Conservation (phyloP, 2,113 vertebrate genomes). For the Labeo catla region DNA sequence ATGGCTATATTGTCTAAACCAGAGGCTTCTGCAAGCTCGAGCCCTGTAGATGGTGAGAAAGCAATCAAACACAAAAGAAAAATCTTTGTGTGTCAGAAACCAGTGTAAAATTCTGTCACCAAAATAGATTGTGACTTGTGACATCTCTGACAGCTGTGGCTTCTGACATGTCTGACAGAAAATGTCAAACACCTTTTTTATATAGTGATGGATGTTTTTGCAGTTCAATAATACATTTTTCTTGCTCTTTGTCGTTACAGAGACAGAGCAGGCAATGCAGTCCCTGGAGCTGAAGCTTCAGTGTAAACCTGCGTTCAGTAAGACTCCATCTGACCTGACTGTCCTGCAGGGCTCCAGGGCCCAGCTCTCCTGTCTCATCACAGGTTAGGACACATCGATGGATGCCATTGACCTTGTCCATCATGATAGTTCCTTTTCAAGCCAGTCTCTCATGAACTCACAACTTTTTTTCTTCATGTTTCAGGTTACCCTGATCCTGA, state of each 20-base stretch:
- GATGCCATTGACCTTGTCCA: neutral
- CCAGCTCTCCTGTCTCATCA: constrained; percentile 73
- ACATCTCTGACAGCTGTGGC: neutral
- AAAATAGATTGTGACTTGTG: neutral
- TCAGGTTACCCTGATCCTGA: constrained; percentile 81
- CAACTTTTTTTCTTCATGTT: neutral
- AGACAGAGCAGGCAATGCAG: constrained; percentile 64
- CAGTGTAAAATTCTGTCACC: neutral
- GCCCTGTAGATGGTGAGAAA: constrained; percentile 65
- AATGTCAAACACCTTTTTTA: neutral
- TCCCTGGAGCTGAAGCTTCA: constrained; percentile 73
- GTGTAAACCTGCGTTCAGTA: constrained; percentile 62
- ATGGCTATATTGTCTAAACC: constrained; percentile 78
- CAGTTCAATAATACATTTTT: neutral
- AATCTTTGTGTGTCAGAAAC: neutral
- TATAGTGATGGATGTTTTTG: neutral
- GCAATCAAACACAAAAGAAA: neutral
- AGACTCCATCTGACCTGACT: constrained; percentile 61
- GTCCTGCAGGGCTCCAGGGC: constrained; percentile 63
- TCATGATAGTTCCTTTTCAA: neutral
- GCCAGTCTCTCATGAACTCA: neutral
- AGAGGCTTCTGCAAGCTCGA: constrained; percentile 59
- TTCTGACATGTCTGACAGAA: neutral
- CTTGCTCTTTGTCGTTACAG: neutral
- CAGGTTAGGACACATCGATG: constrained; percentile 63